Base-by-base conservation (phyloP, 2,797 vertebrate species). In the Alauda arvensis region DNA sequence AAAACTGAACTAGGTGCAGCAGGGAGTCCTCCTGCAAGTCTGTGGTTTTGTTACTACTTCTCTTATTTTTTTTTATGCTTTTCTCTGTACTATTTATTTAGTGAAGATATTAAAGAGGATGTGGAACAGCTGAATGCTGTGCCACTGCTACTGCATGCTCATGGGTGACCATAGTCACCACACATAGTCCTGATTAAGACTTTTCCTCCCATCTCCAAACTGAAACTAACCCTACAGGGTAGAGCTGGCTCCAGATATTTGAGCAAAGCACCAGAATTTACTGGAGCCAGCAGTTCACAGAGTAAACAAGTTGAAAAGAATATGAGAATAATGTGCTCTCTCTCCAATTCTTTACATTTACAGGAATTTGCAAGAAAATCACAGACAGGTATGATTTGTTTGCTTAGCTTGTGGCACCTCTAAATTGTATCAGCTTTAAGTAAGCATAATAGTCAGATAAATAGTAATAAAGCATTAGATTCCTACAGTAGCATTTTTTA, bases 141-240 rank as follows among this genome's bases (percentile, higher is more conserved):
- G 69, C 28, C 28, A 14, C 34, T 72, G 43, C 33, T 68, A 12
- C 55, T 67, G 42, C 17, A 4, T 20, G 51, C 13, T 78, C 17
- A 8, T 1, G 2, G 42, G 14, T 61, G 23, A 39, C 25, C 1
- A 1, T 3, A 63, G 56, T 34, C 26, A 60, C 34, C 8, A 12
- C 6, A 12, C 7, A 33, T 4, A 34, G 20, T 46, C 43, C 52
- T 75, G n/a, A n/a, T 48, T 61, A 65, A 61, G 26, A 28, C 31
- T 72, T 83, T 72, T 49, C 60, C 13, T 72, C n/a, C 45, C 24
- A 9, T 51, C 39, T 78, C 68, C 42, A 66, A 79, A 48, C 29
- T 69, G 56, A 48, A 85, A 45, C 18, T 43, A 61, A 55, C n/a
- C 18, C 10, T 17, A 3, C 14, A 72, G 45, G 21, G 28, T 70